Base-by-base conservation (phyloP, 2,888 invertebrate species). In the Temnothorax unifasciatus region DNA sequence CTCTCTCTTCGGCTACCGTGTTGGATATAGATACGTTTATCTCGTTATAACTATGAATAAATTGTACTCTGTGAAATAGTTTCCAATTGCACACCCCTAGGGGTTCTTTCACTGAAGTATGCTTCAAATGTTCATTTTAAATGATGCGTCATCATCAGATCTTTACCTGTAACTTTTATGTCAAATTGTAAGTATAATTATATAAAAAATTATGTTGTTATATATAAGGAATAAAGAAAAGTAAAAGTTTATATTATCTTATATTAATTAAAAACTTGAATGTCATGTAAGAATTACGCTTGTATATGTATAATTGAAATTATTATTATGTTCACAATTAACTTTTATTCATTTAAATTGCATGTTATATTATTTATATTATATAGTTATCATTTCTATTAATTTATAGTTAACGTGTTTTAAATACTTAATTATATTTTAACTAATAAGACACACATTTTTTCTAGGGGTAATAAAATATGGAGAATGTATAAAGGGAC, bases 11-110 rank as follows among this genome's bases (percentile, higher is more conserved):
- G 54, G 25, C 29, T 54, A 66, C 41, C 54, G 38, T 9, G 25
- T 3, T 54, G 25, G 13, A 77, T 77, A 77, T 77, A 29, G 41
- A 57, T 69, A 69, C 44, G 29, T 69, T 57, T 29, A 44, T 57
- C 29, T 9, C 21, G 34, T 64, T 54, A 54, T 54, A 54, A 54
- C 11, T 68, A 15, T 57, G 29, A 25, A 68, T 57, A 77, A 29
- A 29, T 66, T 50, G 64, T 34, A 64, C 64, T 61, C 38, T 34
- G 38, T 6, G 21, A 74, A 59, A 61, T 74, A 61, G n/a, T 29
- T 29, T 74, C n/a, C 59, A 74, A 74, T 74, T 61, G 29, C 1
- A 44, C 25, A 18, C 13, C 15, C 25, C 11, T 74, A 61, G 29
- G 3, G 3, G 29, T 29, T 4, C 9, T 29, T 13, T 29, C n/a